These are phyloP conservation scores for Bactericera cockerelli DNA, from an alignment of 1,140 invertebrate species.

Conservation along the genomic window DNA sequence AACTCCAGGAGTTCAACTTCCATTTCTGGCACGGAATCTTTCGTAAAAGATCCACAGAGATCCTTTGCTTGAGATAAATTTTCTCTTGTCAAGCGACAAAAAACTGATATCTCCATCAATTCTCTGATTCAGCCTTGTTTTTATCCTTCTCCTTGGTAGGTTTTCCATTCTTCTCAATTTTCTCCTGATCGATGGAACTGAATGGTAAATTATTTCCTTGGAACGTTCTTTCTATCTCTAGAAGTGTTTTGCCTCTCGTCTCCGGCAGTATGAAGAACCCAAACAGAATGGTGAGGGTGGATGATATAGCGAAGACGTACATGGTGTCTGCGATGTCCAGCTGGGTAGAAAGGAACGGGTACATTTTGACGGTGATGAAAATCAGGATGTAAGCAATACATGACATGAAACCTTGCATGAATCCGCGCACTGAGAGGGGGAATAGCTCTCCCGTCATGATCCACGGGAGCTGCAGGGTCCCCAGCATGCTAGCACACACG, in stretches of 20 bases:
- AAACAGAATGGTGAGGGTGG: conserved; percentile 45
- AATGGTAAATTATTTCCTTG: conserved; percentile 17
- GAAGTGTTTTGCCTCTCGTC: conserved; percentile 59
- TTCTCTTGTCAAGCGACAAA: too few species aligned
- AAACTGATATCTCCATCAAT: too few species aligned
- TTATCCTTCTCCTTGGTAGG: too few species aligned
- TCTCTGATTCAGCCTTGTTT: too few species aligned
- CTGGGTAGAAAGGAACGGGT: conserved; percentile 39
- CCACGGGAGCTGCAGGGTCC: conserved; percentile 55
- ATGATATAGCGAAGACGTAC: conserved; percentile 55
- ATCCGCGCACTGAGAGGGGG: conserved; percentile 44
- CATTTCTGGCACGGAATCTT: too few species aligned
- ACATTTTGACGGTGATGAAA: conserved; percentile 51
- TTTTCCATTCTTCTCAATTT: background rate
- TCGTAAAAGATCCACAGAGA: too few species aligned
- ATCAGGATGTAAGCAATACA: conserved; percentile 52
- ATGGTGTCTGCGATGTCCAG: conserved; percentile 51
- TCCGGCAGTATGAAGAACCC: conserved; percentile 51
- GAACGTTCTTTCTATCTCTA: conserved; percentile 54
- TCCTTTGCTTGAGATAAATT: too few species aligned
- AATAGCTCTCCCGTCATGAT: conserved; percentile 60
- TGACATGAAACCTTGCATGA: conserved; percentile 48
- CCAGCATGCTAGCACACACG: conserved; percentile 54
- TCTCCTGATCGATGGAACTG: background rate
- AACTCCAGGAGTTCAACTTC: too few species aligned